These are phyloP conservation scores for Dipodomys ordii DNA, from an alignment of 2,113 vertebrate species.

Conservation along the genomic window DNA sequence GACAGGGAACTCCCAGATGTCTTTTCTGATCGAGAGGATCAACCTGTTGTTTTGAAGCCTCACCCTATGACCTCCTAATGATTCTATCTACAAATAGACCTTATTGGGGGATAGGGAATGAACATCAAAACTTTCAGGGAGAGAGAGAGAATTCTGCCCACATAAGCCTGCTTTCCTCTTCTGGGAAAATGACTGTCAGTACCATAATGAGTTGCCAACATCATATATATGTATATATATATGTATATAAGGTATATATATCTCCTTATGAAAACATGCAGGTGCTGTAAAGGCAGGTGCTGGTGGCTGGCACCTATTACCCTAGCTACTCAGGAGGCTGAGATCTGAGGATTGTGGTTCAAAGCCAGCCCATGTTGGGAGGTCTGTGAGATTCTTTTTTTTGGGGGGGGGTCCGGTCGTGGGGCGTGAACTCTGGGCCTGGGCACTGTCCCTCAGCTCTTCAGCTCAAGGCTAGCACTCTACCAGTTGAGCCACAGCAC, in stretches of 20 bases:
- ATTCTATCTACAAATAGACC: background rate
- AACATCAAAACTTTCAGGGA: background rate
- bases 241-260: background rate
- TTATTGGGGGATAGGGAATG: background rate
- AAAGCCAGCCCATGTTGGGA: no score
- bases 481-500: no score
- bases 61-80: background rate
- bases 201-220: no score
- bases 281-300: background rate
- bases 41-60: background rate
- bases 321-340: no score
- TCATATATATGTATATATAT: background rate
- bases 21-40: background rate
- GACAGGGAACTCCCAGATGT: background rate
- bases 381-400: no score
- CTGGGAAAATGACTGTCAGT: background rate
- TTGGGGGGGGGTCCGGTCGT: no score
- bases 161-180: background rate
- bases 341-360: no score
- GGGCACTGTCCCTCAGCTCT: no score
- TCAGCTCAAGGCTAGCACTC: no score
- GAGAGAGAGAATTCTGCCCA: background rate
- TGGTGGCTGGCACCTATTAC: no score
- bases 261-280: background rate
- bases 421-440: no score